phyloP scores from a whole-genome alignment of 2,113 vertebrate species.

The Malurus melanocephalus region DNA sequence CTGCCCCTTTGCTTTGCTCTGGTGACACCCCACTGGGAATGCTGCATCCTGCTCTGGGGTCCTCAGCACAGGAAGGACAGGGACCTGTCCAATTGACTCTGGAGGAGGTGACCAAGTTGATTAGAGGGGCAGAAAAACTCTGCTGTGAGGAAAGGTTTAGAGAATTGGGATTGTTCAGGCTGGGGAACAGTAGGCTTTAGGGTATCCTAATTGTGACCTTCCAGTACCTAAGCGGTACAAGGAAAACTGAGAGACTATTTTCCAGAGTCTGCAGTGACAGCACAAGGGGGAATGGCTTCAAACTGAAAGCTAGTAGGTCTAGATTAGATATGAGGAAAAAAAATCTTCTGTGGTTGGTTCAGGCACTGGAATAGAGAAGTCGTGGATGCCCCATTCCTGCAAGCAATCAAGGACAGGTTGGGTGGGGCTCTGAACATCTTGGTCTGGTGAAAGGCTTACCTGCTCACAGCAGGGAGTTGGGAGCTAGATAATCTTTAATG shows the following conservation, averaged over 20 bases:
- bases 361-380: not conserved
- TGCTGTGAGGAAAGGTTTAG: not conserved
- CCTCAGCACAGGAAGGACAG: not conserved
- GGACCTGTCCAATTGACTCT: not conserved
- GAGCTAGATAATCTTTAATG: not conserved
- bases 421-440: not conserved
- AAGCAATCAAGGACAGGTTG: not conserved
- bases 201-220: not conserved
- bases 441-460: not conserved
- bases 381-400: accelerated
- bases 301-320: accelerated
- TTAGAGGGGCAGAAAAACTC: accelerated
- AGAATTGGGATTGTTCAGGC: not conserved
- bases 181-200: not conserved
- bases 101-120: not conserved
- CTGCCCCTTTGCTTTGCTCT: not conserved
- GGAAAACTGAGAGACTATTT: not conserved
- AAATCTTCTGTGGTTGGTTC: not conserved
- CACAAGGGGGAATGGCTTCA: not conserved
- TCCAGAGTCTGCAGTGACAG: not conserved
- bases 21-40: not conserved
- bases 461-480: not conserved
- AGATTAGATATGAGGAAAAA: not conserved
- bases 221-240: not conserved
- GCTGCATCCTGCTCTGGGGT: not conserved